These are phyloP conservation scores for Sphenopsis melanotis DNA, from an alignment of 2,797 vertebrate genomes.

Conservation along the genomic window DNA sequence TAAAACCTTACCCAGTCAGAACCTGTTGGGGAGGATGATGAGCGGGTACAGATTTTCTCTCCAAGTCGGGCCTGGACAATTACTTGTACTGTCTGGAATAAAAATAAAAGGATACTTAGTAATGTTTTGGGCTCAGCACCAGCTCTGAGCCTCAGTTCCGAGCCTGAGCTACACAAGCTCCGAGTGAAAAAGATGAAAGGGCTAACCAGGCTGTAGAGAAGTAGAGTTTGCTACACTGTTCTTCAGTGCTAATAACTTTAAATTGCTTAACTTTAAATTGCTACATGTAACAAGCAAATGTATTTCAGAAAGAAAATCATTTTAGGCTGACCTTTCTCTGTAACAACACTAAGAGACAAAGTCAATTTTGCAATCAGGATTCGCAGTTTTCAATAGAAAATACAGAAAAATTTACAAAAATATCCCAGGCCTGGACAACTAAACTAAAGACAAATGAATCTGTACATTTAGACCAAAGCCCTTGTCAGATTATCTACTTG, in stretches of 20 bases:
- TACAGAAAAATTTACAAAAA: neutral
- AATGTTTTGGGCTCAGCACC: neutral
- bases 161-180: neutral
- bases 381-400: neutral
- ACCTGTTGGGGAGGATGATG: conserved; percentile 94
- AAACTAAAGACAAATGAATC: neutral
- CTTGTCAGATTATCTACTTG: neutral
- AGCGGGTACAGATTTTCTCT: conserved; percentile 95
- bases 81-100: conserved; percentile 91
- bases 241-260: neutral
- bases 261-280: neutral
- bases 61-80: conserved; percentile 98
- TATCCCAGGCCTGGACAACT: neutral
- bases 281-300: neutral
- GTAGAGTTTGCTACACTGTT: neutral
- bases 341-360: neutral
- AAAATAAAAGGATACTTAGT: neutral
- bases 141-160: neutral
- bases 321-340: neutral
- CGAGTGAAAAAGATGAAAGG: neutral
- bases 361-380: neutral
- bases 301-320: neutral
- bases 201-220: neutral
- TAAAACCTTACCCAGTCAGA: conserved; percentile 89
- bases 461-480: neutral